Evolutionary conservation across 2,113 vertebrate species (phyloP), one percentile per base, ranked within the genome.

Genomic region (Todiramphus saurophagus): DNA sequence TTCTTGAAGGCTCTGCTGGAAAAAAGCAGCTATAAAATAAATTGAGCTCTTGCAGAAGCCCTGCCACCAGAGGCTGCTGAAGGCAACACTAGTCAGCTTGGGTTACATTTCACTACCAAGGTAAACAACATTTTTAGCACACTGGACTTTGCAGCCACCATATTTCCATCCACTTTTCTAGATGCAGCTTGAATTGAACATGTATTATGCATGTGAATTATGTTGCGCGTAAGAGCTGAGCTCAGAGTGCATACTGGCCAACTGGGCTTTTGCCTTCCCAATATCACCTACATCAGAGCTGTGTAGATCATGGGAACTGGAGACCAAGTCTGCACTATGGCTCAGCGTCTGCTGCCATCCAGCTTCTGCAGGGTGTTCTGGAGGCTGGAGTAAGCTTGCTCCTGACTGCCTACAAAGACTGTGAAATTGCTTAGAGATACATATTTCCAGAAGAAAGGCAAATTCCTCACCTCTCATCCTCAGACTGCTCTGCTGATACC

Each of bases 271-370:
- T 44, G 35, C 17, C 12, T 50, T 86, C 41, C 28, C 28, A 37
- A 3, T 24, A 21, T 69, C 44, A 53, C 30, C 21, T 55, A 20
- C 5, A 4, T 10, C 13, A 87, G 9, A 41, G 11, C 11, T n/a
- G 16, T 46, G 16, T 30, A n/a, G 10, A 20, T 37, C 7, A 9
- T 3, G 9, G 18, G 11, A 84, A 25, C 16, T 51, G 16, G 13
- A 70, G 23, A 50, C 5, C 0, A 1, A 31, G 7, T 25, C 37
- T 46, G 15, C 43, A 10, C 0, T 0, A 19, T 16, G 24, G 31
- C 9, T 39, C 15, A 11, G 24, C 20, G 28, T 21, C 16, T 4
- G 30, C 33, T 68, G 27, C 21, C 1, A 0, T 46, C 31, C 13
- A 21, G 9, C 15, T 62, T 30, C 63, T 21, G 12, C n/a, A 20